Percentiles rank a stretch among this genome's conserved stretches.
Conservation (phyloP, 2,888 invertebrate genomes). For the Phaedon cochleariae region DNA sequence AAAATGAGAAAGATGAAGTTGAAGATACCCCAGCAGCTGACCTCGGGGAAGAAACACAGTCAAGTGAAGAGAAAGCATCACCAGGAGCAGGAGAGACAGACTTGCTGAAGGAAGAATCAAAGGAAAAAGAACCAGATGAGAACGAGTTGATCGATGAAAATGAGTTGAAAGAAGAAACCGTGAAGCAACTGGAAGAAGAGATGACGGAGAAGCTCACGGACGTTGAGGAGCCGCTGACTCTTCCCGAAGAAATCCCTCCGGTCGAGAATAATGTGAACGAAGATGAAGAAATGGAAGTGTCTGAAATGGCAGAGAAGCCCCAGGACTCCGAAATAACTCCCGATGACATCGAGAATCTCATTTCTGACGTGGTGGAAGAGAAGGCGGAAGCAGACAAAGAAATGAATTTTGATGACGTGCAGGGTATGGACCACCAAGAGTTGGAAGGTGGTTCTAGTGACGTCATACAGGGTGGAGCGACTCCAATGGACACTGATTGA, state of each 20-base stretch:
- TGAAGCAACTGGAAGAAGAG: background rate
- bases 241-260: background rate
- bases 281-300: constrained; percentile 13
- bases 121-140: constrained; percentile 17
- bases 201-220: constrained; percentile 3
- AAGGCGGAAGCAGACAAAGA: constrained; percentile 12
- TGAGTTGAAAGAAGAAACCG: background rate
- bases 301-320: background rate
- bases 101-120: constrained; percentile 4
- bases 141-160: constrained; percentile 4
- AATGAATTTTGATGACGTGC: constrained; percentile 3
- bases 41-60: constrained; percentile 7
- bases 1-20: constrained; percentile 13
- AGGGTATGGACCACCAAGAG: constrained; percentile 5
- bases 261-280: constrained; percentile 9
- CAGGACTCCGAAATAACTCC: constrained; percentile 29
- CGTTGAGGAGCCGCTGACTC: background rate
- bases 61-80: background rate
- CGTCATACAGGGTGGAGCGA: constrained; percentile 14
- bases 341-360: constrained; percentile 36
- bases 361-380: constrained; percentile 32
- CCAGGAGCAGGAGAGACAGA: constrained; percentile 16
- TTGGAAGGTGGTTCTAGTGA: constrained; percentile 19
- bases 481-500: constrained; percentile 39
- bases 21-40: constrained; percentile 1